These are phyloP conservation scores for Amphimallon solstitiale DNA, from an alignment of 2,888 invertebrate genomes.

Conservation along the genomic window DNA sequence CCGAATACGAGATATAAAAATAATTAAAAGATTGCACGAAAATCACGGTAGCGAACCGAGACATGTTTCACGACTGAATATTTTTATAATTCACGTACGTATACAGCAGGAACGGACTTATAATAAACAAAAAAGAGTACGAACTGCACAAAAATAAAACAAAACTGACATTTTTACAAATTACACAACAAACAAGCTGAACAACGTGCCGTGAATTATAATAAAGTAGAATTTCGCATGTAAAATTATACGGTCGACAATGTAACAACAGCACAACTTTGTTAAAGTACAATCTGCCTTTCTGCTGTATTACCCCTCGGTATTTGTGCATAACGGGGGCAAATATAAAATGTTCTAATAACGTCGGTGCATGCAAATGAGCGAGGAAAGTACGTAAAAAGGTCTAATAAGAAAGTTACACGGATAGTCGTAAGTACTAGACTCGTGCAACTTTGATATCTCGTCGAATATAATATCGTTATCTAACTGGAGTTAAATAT, in stretches of 20 bases:
- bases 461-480: not conserved
- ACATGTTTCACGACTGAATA: conserved; percentile 1
- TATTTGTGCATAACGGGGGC: conserved; percentile 9
- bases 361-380: conserved; percentile 18
- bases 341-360: conserved; percentile 24
- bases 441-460: not conserved
- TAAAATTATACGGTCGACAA: conserved; percentile 17
- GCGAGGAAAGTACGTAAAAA: not conserved
- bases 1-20: conserved; percentile 9
- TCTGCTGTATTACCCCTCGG: not conserved
- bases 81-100: not conserved
- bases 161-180: conserved; percentile 26
- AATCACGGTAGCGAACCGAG: conserved; percentile 9
- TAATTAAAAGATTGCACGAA: conserved; percentile 23
- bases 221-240: conserved; percentile 26
- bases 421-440: not conserved
- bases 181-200: conserved; percentile 29
- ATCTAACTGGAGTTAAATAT: no score
- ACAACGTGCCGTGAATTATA: conserved; percentile 23
- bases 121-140: not conserved
- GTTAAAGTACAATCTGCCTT: conserved; percentile 11
- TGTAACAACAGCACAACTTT: conserved; percentile 21
- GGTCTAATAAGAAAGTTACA: not conserved
- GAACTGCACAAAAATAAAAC: conserved; percentile 11
- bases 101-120: no score